A percentile compares a stretch with the other conserved stretches of the same genome.
phyloP scores from a whole-genome alignment of 2,888 invertebrate species.

The Chouioia cunea region DNA sequence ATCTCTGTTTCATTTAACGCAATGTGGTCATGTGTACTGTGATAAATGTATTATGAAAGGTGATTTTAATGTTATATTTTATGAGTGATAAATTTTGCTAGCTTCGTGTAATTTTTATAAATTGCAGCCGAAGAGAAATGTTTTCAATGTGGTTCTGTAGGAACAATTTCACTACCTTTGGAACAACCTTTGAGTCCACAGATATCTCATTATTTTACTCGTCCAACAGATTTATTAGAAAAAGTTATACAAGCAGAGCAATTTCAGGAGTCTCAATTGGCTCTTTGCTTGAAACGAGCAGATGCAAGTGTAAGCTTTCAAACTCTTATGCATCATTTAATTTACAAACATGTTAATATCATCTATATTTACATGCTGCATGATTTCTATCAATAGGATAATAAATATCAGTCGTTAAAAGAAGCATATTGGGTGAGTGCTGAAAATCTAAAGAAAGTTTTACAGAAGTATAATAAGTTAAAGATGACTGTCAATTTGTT shows the following conservation, averaged over 20 bases:
- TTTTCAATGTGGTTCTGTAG: conserved; percentile 28
- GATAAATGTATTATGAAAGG: conserved; percentile 39
- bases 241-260: conserved; percentile 36
- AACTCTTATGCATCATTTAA: not conserved
- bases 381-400: conserved; percentile 23
- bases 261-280: conserved; percentile 38
- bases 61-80: conserved; percentile 4
- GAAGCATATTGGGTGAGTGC: conserved; percentile 36
- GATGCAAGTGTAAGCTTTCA: conserved; percentile 18
- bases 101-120: too few relatives aligned
- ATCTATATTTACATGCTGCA: not conserved
- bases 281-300: conserved; percentile 28
- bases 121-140: conserved; percentile 36
- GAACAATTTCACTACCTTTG: conserved; percentile 25
- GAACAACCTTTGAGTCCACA: conserved; percentile 38
- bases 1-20: conserved; percentile 35
- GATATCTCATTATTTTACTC: conserved; percentile 38
- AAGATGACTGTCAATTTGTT: conserved; percentile 19
- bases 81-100: not conserved
- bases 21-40: conserved; percentile 44
- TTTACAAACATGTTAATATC: not conserved
- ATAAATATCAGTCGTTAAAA: conserved; percentile 40
- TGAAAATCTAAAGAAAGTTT: conserved; percentile 41
- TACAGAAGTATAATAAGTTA: conserved; percentile 38
- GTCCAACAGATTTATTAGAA: conserved; percentile 26